Evolutionary conservation across 2,888 invertebrate genomes (phyloP).

Genomic region (Cheilosia scutellata): DNA sequence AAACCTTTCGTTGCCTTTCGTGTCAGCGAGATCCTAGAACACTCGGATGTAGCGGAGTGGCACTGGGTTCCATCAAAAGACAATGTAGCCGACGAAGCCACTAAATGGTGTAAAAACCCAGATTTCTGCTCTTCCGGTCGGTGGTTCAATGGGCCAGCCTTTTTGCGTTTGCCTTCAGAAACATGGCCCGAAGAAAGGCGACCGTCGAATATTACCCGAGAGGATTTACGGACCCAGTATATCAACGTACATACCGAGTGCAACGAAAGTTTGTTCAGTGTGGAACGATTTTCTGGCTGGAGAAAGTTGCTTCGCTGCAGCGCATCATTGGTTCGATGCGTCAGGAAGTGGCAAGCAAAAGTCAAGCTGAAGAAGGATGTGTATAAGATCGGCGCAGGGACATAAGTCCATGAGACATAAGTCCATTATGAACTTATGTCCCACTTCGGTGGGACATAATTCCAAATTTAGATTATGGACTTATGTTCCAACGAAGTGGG

Average conservation of each 20-base stretch:
- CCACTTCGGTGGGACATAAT: too few species aligned
- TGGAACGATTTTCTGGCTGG: conserved; percentile 6
- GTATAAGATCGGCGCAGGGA: too few species aligned
- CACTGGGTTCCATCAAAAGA: conserved; percentile 1
- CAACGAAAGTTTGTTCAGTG: not conserved
- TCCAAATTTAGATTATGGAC: too few species aligned
- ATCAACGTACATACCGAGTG: not conserved
- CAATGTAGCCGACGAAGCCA: conserved; percentile 18
- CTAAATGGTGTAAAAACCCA: too few species aligned
- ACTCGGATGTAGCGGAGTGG: too few species aligned
- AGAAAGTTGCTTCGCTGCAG: conserved; percentile 18
- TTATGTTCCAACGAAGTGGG: too few species aligned
- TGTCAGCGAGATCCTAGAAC: too few species aligned
- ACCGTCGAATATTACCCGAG: too few species aligned
- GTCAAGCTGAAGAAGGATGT: not conserved
- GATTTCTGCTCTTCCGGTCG: too few species aligned
- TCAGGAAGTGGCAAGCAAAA: conserved; percentile 1
- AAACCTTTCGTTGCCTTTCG: too few species aligned
- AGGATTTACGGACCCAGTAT: not conserved
- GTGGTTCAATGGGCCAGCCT: not conserved
- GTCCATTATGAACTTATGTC: too few species aligned
- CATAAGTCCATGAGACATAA: too few species aligned
- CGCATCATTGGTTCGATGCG: conserved; percentile 1
- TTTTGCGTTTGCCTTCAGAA: not conserved
- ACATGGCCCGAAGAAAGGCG: conserved; percentile 12